Conservation (phyloP, 2,113 vertebrate genomes). For the Pantherophis guttatus region DNA sequence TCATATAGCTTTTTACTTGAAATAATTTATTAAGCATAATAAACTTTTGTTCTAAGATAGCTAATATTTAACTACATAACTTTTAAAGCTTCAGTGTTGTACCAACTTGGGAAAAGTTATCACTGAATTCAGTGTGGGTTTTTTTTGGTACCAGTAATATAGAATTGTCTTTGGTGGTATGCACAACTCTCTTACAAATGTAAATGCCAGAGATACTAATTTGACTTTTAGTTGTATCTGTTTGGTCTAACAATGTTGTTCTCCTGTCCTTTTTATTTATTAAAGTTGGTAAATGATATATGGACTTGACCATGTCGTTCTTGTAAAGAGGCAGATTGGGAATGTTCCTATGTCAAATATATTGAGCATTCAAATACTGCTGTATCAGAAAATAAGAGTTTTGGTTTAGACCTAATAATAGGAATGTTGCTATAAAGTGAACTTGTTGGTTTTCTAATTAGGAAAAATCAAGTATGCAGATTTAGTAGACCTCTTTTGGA, state of each 20-base stretch:
- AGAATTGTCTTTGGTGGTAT: background rate
- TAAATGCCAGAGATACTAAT: background rate
- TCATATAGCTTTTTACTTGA: background rate
- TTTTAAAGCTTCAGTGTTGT: constrained; percentile 1
- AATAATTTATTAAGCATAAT: constrained; percentile 30
- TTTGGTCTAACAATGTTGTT: background rate
- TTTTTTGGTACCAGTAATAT: background rate
- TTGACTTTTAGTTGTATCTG: constrained; percentile 7
- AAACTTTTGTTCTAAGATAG: constrained; percentile 26
- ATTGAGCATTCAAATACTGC: background rate
- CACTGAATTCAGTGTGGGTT: background rate
- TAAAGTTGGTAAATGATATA: background rate
- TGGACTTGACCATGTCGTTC: background rate
- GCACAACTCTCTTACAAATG: background rate
- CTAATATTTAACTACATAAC: constrained; percentile 1
- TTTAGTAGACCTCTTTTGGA: background rate
- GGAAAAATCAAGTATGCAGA: background rate
- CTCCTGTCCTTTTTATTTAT: background rate
- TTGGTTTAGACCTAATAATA: background rate
- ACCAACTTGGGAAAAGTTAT: background rate
- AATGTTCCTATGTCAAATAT: background rate
- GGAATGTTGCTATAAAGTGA: background rate
- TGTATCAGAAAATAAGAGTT: background rate
- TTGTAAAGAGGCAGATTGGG: background rate
- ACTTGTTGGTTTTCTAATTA: background rate